Percentiles rank a stretch among this genome's conserved stretches.
These are phyloP conservation scores for Tetragonisca angustula DNA, from an alignment of 2,888 invertebrate species.

Conservation along the genomic window DNA sequence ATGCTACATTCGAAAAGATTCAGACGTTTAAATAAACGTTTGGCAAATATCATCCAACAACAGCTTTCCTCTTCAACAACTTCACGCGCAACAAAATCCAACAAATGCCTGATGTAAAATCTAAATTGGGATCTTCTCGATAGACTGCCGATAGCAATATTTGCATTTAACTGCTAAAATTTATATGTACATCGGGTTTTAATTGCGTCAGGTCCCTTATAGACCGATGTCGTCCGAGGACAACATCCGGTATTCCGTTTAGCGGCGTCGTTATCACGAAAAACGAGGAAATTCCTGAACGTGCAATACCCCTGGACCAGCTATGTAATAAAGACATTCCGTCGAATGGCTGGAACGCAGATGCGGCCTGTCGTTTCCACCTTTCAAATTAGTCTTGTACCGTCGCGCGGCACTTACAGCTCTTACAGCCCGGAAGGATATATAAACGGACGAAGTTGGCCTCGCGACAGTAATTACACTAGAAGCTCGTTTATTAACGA, in stretches of 20 bases:
- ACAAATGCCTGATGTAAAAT: background rate
- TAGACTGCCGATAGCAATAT: background rate
- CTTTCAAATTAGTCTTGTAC: slow-evolving; percentile 55
- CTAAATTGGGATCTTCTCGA: background rate
- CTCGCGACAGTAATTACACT: slow-evolving; percentile 9
- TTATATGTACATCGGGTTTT: background rate
- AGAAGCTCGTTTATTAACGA: background rate
- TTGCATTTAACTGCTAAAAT: background rate
- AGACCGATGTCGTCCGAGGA: slow-evolving; percentile 20
- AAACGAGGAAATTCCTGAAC: slow-evolving; percentile 65
- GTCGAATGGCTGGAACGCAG: slow-evolving; percentile 71
- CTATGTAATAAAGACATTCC: slow-evolving; percentile 81
- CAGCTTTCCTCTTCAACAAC: too few relatives aligned
- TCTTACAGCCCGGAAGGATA: background rate
- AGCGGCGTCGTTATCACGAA: slow-evolving; percentile 63
- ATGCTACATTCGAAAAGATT: too few relatives aligned
- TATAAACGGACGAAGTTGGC: background rate
- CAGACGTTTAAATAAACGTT: too few relatives aligned
- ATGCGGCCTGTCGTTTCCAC: slow-evolving; percentile 65
- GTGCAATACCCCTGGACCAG: slow-evolving; percentile 62
- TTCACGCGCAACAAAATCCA: too few relatives aligned
- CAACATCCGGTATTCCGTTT: slow-evolving; percentile 48
- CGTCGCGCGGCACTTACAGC: slow-evolving; percentile 3
- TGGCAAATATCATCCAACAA: too few relatives aligned
- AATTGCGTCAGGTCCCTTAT: slow-evolving; percentile 40